A percentile compares a stretch with the other conserved stretches of the same genome.
Conservation (phyloP, 2,888 invertebrate genomes). For the Agrotis puta region DNA sequence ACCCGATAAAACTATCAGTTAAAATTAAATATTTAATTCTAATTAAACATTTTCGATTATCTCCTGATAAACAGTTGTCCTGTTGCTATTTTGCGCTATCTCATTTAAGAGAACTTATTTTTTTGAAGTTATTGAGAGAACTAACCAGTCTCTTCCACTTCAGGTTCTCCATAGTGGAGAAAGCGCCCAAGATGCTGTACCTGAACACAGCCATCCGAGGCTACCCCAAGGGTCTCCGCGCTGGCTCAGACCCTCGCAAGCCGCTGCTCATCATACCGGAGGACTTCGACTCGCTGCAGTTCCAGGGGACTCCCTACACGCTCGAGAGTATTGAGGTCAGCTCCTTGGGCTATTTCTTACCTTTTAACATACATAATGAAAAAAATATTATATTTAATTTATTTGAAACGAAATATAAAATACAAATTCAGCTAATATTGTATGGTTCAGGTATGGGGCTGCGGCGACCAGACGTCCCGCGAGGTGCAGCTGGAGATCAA, state of each 20-base stretch:
- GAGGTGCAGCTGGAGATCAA: conserved; percentile 97
- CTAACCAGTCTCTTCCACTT: too few species aligned
- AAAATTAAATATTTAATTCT: too few species aligned
- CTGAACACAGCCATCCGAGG: conserved; percentile 96
- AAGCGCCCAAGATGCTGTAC: conserved; percentile 94
- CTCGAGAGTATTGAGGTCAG: conserved; percentile 92
- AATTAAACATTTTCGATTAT: too few species aligned
- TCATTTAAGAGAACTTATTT: too few species aligned
- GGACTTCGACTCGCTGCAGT: conserved; percentile 93
- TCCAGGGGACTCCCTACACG: conserved; percentile 92
- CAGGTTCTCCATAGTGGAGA: conserved; percentile 81
- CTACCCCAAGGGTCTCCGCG: conserved; percentile 95
- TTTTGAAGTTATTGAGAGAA: too few species aligned
- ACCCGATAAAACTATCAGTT: too few species aligned
- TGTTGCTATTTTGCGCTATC: too few species aligned
- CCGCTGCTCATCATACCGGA: conserved; percentile 94
- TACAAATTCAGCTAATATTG: too few species aligned
- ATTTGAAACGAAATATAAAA: too few species aligned
- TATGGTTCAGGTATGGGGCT: conserved; percentile 94
- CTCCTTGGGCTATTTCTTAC: neutral
- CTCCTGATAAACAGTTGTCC: too few species aligned
- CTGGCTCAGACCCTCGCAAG: conserved; percentile 95
- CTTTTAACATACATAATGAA: too few species aligned
- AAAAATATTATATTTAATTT: too few species aligned
- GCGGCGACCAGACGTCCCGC: conserved; percentile 94